Base-by-base conservation (phyloP, 2,888 invertebrate species). In the Pandemis heparana region DNA sequence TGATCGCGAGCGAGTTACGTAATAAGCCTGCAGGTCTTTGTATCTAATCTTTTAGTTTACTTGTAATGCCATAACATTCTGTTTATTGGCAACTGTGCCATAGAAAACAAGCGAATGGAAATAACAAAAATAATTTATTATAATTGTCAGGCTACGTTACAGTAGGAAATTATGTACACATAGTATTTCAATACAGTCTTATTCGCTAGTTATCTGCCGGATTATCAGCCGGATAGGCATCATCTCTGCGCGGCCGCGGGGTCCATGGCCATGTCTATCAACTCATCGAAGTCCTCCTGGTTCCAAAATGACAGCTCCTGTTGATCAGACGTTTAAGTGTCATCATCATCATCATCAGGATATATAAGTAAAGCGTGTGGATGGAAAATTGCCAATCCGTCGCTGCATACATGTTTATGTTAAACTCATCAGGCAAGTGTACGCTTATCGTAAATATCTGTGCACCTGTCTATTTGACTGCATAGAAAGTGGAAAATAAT, bases 231-330 rank as follows among this genome's bases (percentile, higher is more conserved):
- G 48, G 48, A n/a, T 18, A 60, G 39, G 67, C 18, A 82, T 89
- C 82, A 90, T 71, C 85, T 87, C 60, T 87, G 86, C 0, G 87
- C 80, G 0, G 92, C 89, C 48, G 92, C 80, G 0, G 92, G 89
- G 0, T 93, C 94, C 90, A 94, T 90, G 1, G 93, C 92, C 82
- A 92, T 85, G 80, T 95, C 95, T 23, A 95, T 92, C 1, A 94
- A 82, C 10, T 94, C 94, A 66, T 95, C 94, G 56, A 95, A 91
- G 78, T 95, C 94, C 3, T 92, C 92, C 0, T 89, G 83, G 76
- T 90, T 92, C 93, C 94, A 94, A 81, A 94, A 93, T 0, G 94
- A 91, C 12, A 94, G 80, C 79, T 94, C 94, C 86, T 92, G 74
- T 90, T 92, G 88, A 59, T 0, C 12, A 23, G 0, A 62, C 5